Percentiles rank a stretch among this genome's conserved stretches.
Conservation (phyloP, 1,140 invertebrate species). For the Mycetomoellerius zeteki region DNA sequence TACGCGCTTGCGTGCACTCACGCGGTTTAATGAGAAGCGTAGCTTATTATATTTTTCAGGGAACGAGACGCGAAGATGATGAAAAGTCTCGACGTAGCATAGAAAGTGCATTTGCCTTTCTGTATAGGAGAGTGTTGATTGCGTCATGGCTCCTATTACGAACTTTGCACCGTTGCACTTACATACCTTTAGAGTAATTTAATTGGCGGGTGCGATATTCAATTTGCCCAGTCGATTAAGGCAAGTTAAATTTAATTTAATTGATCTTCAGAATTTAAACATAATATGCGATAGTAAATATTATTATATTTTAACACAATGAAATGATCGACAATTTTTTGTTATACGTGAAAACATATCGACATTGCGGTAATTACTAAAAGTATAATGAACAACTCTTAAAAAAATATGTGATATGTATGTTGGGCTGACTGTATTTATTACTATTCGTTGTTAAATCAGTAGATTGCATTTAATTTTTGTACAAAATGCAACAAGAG, state of each 20-base stretch:
- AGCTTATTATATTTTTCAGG: conserved; percentile 16
- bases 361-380: conserved; percentile 18
- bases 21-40: conserved; percentile 20
- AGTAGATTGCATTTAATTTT: conserved; percentile 12
- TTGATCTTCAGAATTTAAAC: background rate
- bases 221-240: conserved; percentile 18
- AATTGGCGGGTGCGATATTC: background rate
- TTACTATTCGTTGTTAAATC: background rate
- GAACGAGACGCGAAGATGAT: background rate
- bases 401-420: background rate
- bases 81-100: background rate
- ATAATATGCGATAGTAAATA: conserved; percentile 10
- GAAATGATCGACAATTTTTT: background rate
- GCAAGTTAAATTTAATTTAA: conserved; percentile 1
- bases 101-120: conserved; percentile 12
- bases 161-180: conserved; percentile 31
- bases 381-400: conserved; percentile 28
- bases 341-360: background rate
- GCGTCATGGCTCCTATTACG: background rate
- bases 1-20: background rate
- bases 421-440: background rate
- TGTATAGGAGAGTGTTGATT: conserved; percentile 2
- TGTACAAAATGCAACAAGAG: conserved; percentile 1
- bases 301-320: conserved; percentile 13
- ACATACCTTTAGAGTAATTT: conserved; percentile 16